Evolutionary conservation across 2,888 invertebrate genomes (phyloP), one percentile per base, ranked within the genome.

Genomic region (Crepidodera aurea): DNA sequence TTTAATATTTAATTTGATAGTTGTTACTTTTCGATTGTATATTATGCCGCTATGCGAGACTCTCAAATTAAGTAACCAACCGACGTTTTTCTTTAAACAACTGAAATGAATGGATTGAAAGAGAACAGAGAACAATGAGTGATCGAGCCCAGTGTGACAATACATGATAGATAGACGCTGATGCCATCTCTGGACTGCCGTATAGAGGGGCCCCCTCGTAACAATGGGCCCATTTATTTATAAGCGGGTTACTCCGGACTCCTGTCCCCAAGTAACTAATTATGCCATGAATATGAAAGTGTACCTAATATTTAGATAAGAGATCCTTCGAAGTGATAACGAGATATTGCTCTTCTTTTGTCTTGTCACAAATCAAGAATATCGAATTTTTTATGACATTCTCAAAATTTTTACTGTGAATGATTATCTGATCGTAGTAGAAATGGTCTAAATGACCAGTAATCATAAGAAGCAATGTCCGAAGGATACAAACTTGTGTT

Each of bases 221-320:
- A 80, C 80, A 80, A 80, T 79, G 78, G 79, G 73, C 76, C 75
- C 79, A 79, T 80, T 80, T 79, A 79, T 80, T 79, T 77, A 77
- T 78, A 76, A 79, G 78, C 78, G 77, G 77, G 78, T 79, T 79
- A 78, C 77, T 73, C 73, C 71, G 54, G n/a, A 55, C 73, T 75
- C 67, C 76, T 77, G 75, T 75, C 76, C 72, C 66, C 75, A 75
- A 75, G 71, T 76, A 78, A 78, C 78, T 78, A 78, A 78, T 78
- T 78, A 78, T 75, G 71, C 72, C 60, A 58, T 64, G 62, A 54
- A 59, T 63, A 63, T 59, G 63, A 54, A 59, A 59, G 59, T 50
- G 57, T 55, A 59, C 54, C 54, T 60, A 48, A 54, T 39, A 53
- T 39, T 54, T 48, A 60, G 54, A 60, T 48, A 54, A 51, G 54